Evolutionary conservation across 2,113 vertebrate genomes (phyloP), one percentile per base, ranked within the genome.

Genomic region (Psephotus haematonotus): DNA sequence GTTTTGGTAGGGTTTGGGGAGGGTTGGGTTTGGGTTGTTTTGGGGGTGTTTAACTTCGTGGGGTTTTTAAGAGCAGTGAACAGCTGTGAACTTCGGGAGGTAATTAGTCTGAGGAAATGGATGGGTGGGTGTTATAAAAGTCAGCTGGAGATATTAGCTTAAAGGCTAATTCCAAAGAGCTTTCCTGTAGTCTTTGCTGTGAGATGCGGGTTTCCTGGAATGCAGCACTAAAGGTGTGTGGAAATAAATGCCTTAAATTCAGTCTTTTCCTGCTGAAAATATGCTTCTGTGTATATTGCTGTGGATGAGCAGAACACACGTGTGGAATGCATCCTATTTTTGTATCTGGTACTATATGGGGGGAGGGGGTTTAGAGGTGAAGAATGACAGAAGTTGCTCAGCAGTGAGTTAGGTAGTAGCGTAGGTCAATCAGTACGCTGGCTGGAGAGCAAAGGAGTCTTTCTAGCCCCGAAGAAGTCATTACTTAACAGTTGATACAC

Each of bases 391-490:
- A 20, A 50, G 4, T 29, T 33, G 18, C 31, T 83, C 17, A 47
- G 8, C 23, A 43, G 49, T 39, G 50, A 50, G 31, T 37, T 11
- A 33, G 52, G 20, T 25, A 35, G 44, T 31, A 46, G 44, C 0
- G 0, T 18, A 33, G 22, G 19, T 57, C 8, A 8, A 10, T 47
- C 6, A 2, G 12, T 9, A 0, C 31, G 37, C 24, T 75, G 28
- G 12, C 27, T 52, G 46, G 47, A n/a, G 33, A 78, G 50, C 37
- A 39, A 35, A 39, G 49, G 31, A 52, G 33, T 1, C 17, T 41
- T 81, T 35, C 28, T 31, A n/a, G 29, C 17, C 55, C 47, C 13
- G 13, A 2, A 47, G 59, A 11, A 23, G 46, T 9, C 6, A 3
- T 20, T 6, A 1, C 47, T 84, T 31, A 50, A 20, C 6, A 49